These are phyloP conservation scores for Graptemys geographica DNA, from an alignment of 2,797 vertebrate species.

Conservation along the genomic window DNA sequence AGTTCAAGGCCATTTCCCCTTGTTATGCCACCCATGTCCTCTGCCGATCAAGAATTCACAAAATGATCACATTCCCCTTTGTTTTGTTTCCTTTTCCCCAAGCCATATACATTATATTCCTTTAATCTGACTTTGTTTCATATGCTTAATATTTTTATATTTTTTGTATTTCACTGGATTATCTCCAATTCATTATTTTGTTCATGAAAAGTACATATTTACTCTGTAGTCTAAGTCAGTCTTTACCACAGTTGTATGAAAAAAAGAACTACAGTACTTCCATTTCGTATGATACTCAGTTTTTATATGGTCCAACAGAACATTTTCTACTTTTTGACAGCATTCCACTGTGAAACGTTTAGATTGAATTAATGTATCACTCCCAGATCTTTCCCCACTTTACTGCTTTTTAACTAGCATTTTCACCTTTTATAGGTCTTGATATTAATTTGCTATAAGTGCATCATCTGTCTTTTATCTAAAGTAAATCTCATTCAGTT, in stretches of 20 bases:
- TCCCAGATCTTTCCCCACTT: background rate
- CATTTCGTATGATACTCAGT: background rate
- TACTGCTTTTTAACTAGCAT: background rate
- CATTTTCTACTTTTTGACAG: background rate
- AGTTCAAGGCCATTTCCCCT: background rate
- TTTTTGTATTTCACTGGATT: background rate
- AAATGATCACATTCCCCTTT: background rate
- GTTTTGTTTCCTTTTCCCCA: background rate
- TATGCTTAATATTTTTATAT: background rate
- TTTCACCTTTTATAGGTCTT: background rate
- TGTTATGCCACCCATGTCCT: background rate
- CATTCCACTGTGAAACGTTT: background rate
- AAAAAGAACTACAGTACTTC: background rate
- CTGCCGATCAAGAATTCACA: constrained; percentile 4
- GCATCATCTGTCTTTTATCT: background rate
- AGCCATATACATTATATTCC: background rate
- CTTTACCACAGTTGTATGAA: background rate
- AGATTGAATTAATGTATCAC: background rate
- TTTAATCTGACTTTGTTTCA: background rate
- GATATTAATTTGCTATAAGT: background rate
- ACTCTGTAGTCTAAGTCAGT: background rate
- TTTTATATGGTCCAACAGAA: background rate
- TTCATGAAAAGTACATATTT: background rate
- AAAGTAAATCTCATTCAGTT: background rate
- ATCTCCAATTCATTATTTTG: background rate